Evolutionary conservation across 92 coral and sea anemone genomes (phyloP).

Genomic region (Epizoanthus fatuus): DNA sequence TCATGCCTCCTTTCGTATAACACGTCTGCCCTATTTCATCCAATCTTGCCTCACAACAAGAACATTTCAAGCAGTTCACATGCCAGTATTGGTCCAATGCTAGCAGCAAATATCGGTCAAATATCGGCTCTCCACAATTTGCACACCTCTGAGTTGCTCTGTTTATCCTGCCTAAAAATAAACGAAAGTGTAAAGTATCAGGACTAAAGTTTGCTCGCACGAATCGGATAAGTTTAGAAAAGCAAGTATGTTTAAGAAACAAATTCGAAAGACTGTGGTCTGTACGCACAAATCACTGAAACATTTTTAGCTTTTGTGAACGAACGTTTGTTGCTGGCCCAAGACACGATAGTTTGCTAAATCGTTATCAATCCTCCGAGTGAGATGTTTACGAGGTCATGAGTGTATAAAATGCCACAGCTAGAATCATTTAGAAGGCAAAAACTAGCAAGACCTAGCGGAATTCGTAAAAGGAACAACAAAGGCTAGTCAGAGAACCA

Average conservation of each 20-base stretch:
- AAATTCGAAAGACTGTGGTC: neutral
- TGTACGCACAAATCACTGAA: neutral
- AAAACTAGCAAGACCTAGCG: neutral
- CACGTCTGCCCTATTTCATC: conserved; percentile 68
- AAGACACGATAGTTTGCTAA: conserved; percentile 6
- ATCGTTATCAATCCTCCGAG: conserved; percentile 34
- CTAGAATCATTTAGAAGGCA: neutral
- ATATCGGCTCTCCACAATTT: conserved; percentile 64
- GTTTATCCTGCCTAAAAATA: conserved; percentile 33
- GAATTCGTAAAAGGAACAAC: conserved; percentile 37
- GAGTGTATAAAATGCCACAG: conserved; percentile 47
- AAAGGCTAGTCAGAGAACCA: neutral
- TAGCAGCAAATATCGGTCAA: conserved; percentile 56
- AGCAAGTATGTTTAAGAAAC: conserved; percentile 18
- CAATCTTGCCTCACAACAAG: conserved; percentile 60
- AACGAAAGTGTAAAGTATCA: conserved; percentile 18
- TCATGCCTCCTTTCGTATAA: conserved; percentile 67
- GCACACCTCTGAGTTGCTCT: conserved; percentile 58
- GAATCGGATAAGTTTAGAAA: conserved; percentile 6
- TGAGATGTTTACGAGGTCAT: conserved; percentile 37
- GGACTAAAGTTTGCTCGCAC: neutral
- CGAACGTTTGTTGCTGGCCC: neutral
- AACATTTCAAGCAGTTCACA: conserved; percentile 67
- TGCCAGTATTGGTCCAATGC: conserved; percentile 74
- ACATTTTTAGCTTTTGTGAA: neutral